Evolutionary conservation across 2,797 vertebrate species (phyloP), one percentile per base, ranked within the genome.

Genomic region (Adrianichthys oophorus): DNA sequence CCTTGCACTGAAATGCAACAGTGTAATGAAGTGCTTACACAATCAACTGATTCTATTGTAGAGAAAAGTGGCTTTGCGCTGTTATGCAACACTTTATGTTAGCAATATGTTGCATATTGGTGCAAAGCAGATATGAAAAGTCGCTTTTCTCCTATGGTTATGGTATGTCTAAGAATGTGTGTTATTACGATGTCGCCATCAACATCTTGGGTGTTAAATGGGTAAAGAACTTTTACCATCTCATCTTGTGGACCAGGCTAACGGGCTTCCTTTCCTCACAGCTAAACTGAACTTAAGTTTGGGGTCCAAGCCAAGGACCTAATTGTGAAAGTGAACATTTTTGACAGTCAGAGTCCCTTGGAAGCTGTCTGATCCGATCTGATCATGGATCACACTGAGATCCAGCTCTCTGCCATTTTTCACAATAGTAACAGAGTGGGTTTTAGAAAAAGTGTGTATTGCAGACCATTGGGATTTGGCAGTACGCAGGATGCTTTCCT

Each of bases 221-320:
- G 51, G n/a, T 42, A 49, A 12, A 37, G 10, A 37, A 37, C 54
- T 77, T 68, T 72, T 65, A 62, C 58, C 72, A 58, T 57, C 62
- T 80, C 15, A 44, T 80, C 83, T 77, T 76, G 46, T 62, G 60
- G 53, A 52, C 71, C 70, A 40, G 26, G 18, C 47, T 32, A 2
- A 32, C 29, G 56, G 62, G 53, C 70, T 57, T 74, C 44, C 48
- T 62, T 62, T 70, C 50, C 70, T 73, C 56, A 64, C 6, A 37
- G 64, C 68, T 65, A 18, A 29, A 48, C 63, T 43, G 43, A 29
- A 43, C 52, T 51, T 10, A 66, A 69, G 52, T 52, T 68, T 54
- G 84, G 87, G 77, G 87, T 89, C 82, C 78, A 45, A 57, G 69
- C 75, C 79, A 88, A 87, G 86, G 85, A 75, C 85, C 61, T 18